These are phyloP conservation scores for Danio rerio DNA, from an alignment of 2,113 vertebrate species.

Conservation along the genomic window DNA sequence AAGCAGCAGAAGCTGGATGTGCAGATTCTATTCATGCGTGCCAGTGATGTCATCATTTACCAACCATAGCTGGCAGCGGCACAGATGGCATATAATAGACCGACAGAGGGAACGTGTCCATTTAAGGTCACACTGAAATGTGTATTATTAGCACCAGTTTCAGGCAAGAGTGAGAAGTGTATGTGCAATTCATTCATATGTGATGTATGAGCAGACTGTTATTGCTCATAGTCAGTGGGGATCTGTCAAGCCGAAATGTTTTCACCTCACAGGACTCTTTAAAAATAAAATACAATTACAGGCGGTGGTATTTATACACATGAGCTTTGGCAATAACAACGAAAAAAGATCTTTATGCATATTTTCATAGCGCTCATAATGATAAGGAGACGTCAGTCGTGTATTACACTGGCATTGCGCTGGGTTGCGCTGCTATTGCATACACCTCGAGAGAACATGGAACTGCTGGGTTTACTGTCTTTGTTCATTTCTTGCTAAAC, in stretches of 20 bases:
- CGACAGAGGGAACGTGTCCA: conserved; percentile 9
- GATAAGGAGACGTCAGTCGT: background rate
- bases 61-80: conserved; percentile 35
- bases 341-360: background rate
- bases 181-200: background rate
- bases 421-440: conserved; percentile 78
- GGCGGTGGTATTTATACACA: background rate
- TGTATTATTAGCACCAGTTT: conserved; percentile 19
- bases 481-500: conserved; percentile 49
- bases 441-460: conserved; percentile 67
- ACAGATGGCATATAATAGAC: conserved; percentile 29
- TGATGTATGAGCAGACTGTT: conserved; percentile 6
- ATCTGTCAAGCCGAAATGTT: conserved; percentile 15
- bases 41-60: conserved; percentile 37
- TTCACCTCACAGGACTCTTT: conserved; percentile 9
- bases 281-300: background rate
- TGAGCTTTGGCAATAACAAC: background rate
- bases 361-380: background rate
- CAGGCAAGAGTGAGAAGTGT: background rate
- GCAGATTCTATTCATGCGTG: conserved; percentile 18
- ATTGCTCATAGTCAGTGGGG: conserved; percentile 8
- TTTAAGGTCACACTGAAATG: conserved; percentile 48
- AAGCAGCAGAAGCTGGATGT: background rate
- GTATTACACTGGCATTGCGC: conserved; percentile 49
- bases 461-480: conserved; percentile 34